Evolutionary conservation across 2,888 invertebrate species (phyloP).

Genomic region (Trachelus iudaicus): DNA sequence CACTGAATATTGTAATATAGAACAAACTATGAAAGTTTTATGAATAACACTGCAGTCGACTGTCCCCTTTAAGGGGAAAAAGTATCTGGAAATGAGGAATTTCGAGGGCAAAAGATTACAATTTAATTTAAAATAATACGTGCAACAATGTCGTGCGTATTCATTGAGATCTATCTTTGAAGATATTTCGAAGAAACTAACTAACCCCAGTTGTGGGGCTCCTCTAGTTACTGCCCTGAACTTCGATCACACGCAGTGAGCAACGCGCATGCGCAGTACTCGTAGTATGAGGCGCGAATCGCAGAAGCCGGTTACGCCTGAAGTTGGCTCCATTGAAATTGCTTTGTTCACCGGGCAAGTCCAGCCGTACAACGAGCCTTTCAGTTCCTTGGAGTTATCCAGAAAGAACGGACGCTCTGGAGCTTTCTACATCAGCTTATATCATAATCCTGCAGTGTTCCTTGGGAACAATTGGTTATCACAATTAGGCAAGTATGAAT

Average conservation of each 20-base stretch:
- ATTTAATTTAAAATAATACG: neutral
- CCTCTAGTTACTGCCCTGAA: slow-evolving; percentile 6
- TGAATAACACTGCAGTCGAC: no score
- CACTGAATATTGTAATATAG: neutral
- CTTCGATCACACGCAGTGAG: slow-evolving; percentile 8
- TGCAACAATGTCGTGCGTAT: neutral
- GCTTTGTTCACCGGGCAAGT: neutral
- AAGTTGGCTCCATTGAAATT: slow-evolving; percentile 13
- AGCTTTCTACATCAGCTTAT: neutral
- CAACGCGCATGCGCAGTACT: slow-evolving; percentile 12
- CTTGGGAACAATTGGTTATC: neutral
- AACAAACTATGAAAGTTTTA: neutral
- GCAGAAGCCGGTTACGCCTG: slow-evolving; percentile 16
- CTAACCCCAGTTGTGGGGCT: neutral
- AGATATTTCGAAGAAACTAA: neutral
- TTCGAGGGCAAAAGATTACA: neutral
- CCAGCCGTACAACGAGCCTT: neutral
- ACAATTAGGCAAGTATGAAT: neutral
- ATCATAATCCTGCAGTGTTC: neutral
- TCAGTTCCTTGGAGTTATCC: neutral
- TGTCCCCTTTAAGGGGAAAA: no score
- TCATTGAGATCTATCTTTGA: neutral
- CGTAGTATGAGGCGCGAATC: slow-evolving; percentile 11
- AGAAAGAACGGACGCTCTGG: neutral
- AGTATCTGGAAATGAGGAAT: no score